Base-by-base conservation (phyloP, 2,113 vertebrate species). In the Mirza zaza region DNA sequence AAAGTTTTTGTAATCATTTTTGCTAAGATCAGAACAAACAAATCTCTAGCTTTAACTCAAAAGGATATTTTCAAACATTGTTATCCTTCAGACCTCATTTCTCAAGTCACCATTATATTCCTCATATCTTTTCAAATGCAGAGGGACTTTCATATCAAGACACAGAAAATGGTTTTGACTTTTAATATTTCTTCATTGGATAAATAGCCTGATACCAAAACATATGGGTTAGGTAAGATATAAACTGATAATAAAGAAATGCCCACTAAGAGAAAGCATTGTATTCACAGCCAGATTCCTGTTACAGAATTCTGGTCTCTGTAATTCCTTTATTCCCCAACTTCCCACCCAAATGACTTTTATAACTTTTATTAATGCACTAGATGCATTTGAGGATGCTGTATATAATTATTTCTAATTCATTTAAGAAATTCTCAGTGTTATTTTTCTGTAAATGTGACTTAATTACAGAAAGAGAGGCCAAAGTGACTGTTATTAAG, bases 21-120 rank as follows among this genome's bases (percentile, higher is more conserved):
- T 59, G 20, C 15, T 27, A 6, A 63, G 17, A 63, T 71, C 17
- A 76, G 68, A 73, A 91, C 9, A 29, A 32, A 95, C 9, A 29
- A 32, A 95, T 13, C 27, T 95, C 68, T 65, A 32, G 20, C 91
- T 91, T 96, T 89, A 70, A 82, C 9, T 10, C 75, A 82, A 71
- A 79, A 70, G 5, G 4, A 68, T 71, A 45, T 80, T 89, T 80
- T 65, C 42, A 92, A 87, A 94, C n/a, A 90, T 17, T 34, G 14
- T 89, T 84, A 86, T 48, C 63, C 45, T 82, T 89, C 20, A 90
- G 63, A 32, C 36, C 10, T 52, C 67, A 76, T 67, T 76, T 89
- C 21, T 52, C 50, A 93, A 84, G 55, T 63, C 29, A 77, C 25
- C 20, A 34, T 52, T 63, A 65, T 27, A 91, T 36, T 73, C 27